Base-by-base conservation (phyloP, 2,113 vertebrate genomes). In the Hemichromis elongatus region DNA sequence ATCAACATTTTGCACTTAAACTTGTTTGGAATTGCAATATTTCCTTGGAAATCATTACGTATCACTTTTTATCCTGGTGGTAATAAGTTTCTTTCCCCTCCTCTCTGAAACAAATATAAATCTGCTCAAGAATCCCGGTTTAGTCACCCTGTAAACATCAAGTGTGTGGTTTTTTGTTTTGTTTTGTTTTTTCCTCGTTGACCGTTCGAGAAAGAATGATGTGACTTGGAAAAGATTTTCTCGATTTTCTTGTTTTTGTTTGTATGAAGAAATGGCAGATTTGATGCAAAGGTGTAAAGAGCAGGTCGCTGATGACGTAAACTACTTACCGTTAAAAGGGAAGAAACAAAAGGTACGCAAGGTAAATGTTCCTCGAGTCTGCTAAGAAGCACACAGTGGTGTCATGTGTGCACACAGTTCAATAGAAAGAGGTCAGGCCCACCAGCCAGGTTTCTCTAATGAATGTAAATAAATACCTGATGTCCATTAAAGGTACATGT, bases 391-490 rank as follows among this genome's bases (percentile, higher is more conserved):
- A 21, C 42, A 55, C 13, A n/a, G 68, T 63, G 13, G n/a, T 52
- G 37, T 83, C 47, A 19, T 28, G 13, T 57, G 42, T 86, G 12
- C 35, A 86, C 21, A 68, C 40, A 35, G 21, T 24, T 55, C 55
- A 81, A 30, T 78, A 42, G 53, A 63, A 87, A 86, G 77, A 79
- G 55, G 81, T 91, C 87, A 70, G 26, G 1, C 24, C 28, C 56
- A 80, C 55, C 83, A 89, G 81, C 83, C 79, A 82, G 53, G 8
- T 82, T 55, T 37, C 33, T 47, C 42, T 37, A 21, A 80, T 82
- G 61, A 88, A 89, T 92, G 84, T 80, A 73, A 84, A 87, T 40
- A 73, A 80, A 75, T 85, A n/a, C 35, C 24, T 4, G 77, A 80
- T 85, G 26, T 80, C 66, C 82, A 33, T 8, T 53, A 83, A 50